Evolutionary conservation across 2,888 invertebrate species (phyloP).

Genomic region (Dolichomitus sp.): DNA sequence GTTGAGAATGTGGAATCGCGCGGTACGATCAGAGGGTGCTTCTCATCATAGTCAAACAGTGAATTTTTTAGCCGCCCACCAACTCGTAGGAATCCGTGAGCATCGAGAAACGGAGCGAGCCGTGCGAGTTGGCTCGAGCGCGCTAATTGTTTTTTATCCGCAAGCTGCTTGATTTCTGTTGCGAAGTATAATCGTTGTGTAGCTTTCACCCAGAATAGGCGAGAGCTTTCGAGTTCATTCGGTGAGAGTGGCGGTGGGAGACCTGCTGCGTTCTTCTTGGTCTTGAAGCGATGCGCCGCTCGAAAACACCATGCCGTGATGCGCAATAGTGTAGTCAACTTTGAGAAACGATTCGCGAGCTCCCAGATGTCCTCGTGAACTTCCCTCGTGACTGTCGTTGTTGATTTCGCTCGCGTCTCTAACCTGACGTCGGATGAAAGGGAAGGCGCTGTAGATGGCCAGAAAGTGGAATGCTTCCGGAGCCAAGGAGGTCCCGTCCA

Average conservation of each 20-base stretch:
- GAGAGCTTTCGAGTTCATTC: not conserved
- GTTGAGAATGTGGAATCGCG: not conserved
- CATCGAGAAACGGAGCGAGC: not conserved
- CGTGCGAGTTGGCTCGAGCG: not conserved
- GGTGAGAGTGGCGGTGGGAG: not conserved
- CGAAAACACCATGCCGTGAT: not conserved
- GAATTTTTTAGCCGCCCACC: not conserved
- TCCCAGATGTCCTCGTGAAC: no score
- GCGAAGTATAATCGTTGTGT: not conserved
- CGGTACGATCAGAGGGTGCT: not conserved
- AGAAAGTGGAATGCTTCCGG: not conserved
- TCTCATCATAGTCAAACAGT: not conserved
- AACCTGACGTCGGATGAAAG: not conserved
- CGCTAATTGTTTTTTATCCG: not conserved
- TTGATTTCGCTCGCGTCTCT: no score
- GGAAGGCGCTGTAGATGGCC: not conserved
- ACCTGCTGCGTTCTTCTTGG: no score
- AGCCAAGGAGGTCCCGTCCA: slow-evolving; percentile 24
- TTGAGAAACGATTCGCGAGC: not conserved
- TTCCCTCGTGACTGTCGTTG: no score
- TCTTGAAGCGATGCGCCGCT: not conserved
- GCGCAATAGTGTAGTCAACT: not conserved
- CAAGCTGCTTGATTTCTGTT: not conserved
- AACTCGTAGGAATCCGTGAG: not conserved
- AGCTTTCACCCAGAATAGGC: not conserved